Evolutionary conservation across 1,140 invertebrate species (phyloP).

Genomic region (Rhagoletis zephyria): DNA sequence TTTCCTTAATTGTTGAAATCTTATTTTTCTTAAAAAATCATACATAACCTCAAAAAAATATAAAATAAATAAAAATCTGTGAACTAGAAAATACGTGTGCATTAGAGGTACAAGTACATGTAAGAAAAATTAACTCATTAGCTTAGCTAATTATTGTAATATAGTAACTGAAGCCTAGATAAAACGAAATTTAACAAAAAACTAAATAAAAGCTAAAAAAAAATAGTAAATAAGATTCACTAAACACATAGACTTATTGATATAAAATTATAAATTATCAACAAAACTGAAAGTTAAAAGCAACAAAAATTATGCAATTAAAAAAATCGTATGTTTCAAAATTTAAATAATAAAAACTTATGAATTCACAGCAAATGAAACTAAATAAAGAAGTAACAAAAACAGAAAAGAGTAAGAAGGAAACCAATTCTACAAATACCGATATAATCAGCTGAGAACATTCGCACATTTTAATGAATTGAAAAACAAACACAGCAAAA

Average conservation of each 20-base stretch:
- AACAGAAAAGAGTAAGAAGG: not conserved
- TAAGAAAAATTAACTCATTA: constrained; percentile 6
- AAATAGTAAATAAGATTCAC: not conserved
- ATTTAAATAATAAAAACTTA: not conserved
- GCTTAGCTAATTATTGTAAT: constrained; percentile 39
- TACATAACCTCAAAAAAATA: not conserved
- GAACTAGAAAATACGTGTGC: not conserved
- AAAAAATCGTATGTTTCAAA: not conserved
- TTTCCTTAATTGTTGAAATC: not conserved
- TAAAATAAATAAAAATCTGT: not conserved
- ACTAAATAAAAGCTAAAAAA: not conserved
- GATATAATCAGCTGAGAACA: constrained; percentile 33
- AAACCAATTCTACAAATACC: constrained; percentile 1
- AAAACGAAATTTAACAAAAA: not conserved
- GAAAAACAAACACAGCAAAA: not conserved
- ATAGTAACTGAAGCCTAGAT: not conserved
- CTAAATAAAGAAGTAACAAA: not conserved
- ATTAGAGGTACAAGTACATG: not conserved
- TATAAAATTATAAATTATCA: not conserved
- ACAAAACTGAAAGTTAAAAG: constrained; percentile 6
- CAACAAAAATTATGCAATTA: not conserved
- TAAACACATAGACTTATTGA: not conserved
- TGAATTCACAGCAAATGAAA: constrained; percentile 27
- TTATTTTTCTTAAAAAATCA: not conserved
- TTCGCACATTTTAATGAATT: constrained; percentile 46